Conservation (phyloP, 2,797 vertebrate species). For the Carcharodon carcharias region DNA sequence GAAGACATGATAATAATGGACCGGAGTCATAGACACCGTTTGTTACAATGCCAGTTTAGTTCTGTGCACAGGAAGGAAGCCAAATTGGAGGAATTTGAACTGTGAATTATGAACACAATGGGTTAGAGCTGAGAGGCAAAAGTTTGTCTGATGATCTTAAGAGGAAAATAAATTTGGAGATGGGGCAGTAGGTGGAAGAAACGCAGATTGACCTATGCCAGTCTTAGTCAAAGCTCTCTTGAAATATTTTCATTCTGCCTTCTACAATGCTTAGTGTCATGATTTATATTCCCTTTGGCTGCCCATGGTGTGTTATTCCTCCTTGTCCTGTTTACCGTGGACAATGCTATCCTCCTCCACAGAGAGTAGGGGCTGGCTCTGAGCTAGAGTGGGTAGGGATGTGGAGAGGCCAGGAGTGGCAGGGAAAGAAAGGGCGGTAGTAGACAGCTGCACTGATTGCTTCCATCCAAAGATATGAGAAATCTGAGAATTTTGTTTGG, state of each 20-base stretch:
- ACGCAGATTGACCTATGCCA: background rate
- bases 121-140: background rate
- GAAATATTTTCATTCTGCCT: background rate
- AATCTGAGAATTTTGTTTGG: background rate
- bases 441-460: background rate
- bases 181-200: background rate
- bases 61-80: background rate
- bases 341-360: background rate
- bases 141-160: background rate
- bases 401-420: background rate
- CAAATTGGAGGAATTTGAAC: background rate
- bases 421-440: background rate
- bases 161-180: background rate
- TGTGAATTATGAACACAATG: background rate
- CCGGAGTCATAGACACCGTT: background rate
- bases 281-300: background rate
- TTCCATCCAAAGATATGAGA: background rate
- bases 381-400: background rate
- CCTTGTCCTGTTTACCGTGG: background rate
- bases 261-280: background rate
- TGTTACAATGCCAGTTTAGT: background rate
- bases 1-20: background rate
- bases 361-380: background rate
- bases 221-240: background rate
- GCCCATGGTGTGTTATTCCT: background rate